Conservation (phyloP, 2,113 vertebrate genomes). For the Haplochromis burtoni region DNA sequence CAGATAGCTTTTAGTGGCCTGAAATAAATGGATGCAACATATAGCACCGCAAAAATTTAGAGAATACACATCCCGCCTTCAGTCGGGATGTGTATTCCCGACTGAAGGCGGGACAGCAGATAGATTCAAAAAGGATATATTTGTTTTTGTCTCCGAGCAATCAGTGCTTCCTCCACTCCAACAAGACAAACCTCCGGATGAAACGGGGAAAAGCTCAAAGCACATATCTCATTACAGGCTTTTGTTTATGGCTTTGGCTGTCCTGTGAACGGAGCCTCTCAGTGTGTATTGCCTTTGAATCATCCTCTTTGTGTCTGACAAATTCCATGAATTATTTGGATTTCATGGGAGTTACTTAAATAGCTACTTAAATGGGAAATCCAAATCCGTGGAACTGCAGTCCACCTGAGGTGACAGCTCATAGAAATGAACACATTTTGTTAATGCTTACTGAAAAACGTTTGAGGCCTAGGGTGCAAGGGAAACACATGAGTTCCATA, state of each 20-base stretch:
- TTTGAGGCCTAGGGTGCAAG: background rate
- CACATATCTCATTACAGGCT: conserved; percentile 55
- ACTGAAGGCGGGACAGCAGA: background rate
- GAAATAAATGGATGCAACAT: background rate
- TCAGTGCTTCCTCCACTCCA: conserved; percentile 14
- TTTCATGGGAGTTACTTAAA: conserved; percentile 10
- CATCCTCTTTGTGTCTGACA: background rate
- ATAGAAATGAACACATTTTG: background rate
- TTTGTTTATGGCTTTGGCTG: conserved; percentile 43
- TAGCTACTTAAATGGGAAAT: background rate
- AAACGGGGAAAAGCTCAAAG: conserved; percentile 29
- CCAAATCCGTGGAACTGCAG: background rate
- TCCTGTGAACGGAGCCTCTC: background rate
- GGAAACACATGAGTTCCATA: background rate
- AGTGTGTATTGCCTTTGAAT: background rate
- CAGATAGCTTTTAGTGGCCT: conserved; percentile 2
- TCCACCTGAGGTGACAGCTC: background rate
- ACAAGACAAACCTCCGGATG: conserved; percentile 24
- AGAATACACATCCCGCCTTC: background rate
- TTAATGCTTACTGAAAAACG: background rate
- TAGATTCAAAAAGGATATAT: conserved; percentile 16
- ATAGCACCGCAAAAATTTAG: background rate
- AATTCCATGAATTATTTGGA: background rate
- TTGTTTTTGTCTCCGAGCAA: conserved; percentile 42
- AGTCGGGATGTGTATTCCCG: no score